Conservation (phyloP, 2,888 invertebrate genomes). For the Epistrophe grossulariae region DNA sequence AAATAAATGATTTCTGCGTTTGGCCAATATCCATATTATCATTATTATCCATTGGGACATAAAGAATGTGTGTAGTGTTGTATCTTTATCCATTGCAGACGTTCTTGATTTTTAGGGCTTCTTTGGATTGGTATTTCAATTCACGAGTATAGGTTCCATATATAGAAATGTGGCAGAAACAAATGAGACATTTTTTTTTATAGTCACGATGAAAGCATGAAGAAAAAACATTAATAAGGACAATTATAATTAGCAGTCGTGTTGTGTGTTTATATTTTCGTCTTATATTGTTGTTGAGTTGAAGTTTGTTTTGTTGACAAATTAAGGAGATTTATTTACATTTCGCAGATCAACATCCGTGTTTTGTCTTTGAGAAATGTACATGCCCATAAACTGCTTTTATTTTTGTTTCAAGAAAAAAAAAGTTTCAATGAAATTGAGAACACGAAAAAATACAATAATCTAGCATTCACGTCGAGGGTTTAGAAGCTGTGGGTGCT, state of each 20-base stretch:
- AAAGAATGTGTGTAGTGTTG: not conserved
- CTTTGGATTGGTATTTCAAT: slow-evolving; percentile 9
- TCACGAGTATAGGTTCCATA: not conserved
- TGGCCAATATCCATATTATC: slow-evolving; percentile 50
- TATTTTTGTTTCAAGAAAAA: not conserved
- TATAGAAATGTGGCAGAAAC: slow-evolving; percentile 30
- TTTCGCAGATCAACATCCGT: not conserved
- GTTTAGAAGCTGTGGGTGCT: not conserved
- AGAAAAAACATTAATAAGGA: slow-evolving; percentile 31
- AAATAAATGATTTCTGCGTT: slow-evolving; percentile 27
- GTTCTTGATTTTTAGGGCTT: not conserved
- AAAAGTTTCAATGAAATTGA: not conserved
- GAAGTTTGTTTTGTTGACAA: slow-evolving; percentile 34
- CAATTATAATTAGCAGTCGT: slow-evolving; percentile 20
- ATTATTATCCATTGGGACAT: slow-evolving; percentile 9
- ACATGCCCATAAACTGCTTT: not conserved
- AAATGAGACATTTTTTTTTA: slow-evolving; percentile 35
- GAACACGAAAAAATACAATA: not conserved
- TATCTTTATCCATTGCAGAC: not conserved
- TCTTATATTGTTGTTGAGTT: slow-evolving; percentile 12
- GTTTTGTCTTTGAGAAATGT: not conserved
- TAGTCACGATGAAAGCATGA: not conserved
- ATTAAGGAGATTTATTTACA: slow-evolving; percentile 12
- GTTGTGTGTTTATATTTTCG: not conserved
- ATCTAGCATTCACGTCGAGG: not conserved